Evolutionary conservation across 2,797 vertebrate genomes (phyloP), one percentile per base, ranked within the genome.

Genomic region (Aphelocoma californica): DNA sequence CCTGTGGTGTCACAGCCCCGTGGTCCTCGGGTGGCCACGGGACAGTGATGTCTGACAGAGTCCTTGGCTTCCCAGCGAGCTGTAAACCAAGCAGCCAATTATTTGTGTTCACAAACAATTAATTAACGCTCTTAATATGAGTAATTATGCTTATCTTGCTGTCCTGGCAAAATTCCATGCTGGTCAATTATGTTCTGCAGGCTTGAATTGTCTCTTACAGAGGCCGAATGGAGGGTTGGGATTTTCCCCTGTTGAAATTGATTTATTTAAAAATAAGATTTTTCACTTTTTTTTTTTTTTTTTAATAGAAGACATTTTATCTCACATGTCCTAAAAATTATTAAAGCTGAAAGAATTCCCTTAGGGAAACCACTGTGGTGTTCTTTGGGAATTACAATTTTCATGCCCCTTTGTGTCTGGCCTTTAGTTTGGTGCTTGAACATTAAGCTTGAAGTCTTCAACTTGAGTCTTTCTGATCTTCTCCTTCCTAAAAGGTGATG

Each of bases 131-230:
- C 45, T 74, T 97, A 93, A 95, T 87, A 57, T 7, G 81, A 92
- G 91, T 92, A 93, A 93, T 95, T 95, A 81, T 56, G 84, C 94
- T 96, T 95, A 81, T 93, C 88, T 93, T 83, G 69, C 65, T 61
- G 90, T 78, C 50, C 88, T 95, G 92, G 92, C 95, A 95, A 32
- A 54, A 78, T 91, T 95, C 91, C 89, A 88, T 3, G 53, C 57
- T 65, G 84, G 79, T 48, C 91, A 96, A 67, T 96, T 96, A 72
- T 20, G 29, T 73, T 80, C 81, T 86, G 81, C 40, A 54, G 81
- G 69, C 72, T 50, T 20, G 61, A 83, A 12, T 82, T 87, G 78
- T 64, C 24, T 70, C 34, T n/a, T 31, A 4, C 0, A 53, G 67
- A n/a, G 66, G 34, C 73, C 80, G 90, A 57, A 10, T 42, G 54